Base-by-base conservation (phyloP, 2,113 vertebrate species). In the Holacanthus passer region DNA sequence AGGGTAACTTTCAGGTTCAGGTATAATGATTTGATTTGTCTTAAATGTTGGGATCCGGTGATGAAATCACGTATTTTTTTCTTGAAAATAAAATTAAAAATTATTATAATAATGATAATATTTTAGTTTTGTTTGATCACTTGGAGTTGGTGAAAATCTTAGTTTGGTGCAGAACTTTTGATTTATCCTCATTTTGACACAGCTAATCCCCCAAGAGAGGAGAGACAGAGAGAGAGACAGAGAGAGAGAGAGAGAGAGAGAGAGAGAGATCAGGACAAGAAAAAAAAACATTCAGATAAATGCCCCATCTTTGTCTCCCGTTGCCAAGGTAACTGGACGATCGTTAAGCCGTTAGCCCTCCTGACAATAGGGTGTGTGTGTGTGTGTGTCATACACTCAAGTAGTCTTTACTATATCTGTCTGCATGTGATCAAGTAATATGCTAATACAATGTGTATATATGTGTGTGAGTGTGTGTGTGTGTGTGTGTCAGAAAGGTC, bases 321-420 rank as follows among this genome's bases (percentile, higher is more conserved):
- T 94, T 93, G 85, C 89, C 89, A n/a, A 69, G 92, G 90, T 82
- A 94, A 94, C 92, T 64, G 71, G 65, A 65, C 39, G 27, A 80
- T 90, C 81, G 39, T 91, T 88, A 89, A 85, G 85, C 62, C 35
- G 17, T 69, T 86, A 82, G 58, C 47, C 70, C 79, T 69, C 39
- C 59, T 52, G 79, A 78, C 59, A 37, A 50, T 87, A 45, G 2
- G 43, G 64, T 81, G 60, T 53, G 64, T 73, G 29, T 72, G 72
- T 73, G 48, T 63, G 67, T 41, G 19, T 72, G 77, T 24, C 16
- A 35, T 50, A 22, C 1, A 2, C 14, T 19, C 29, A 58, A 43
- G 19, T 22, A 29, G 29, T 27, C 48, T 32, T 32, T 48, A 48
- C 35, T 37, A 19, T 45, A 12, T 75, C 9, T 53, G 31, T 50